phyloP scores from a whole-genome alignment of 2,113 vertebrate genomes.

The Reinhardtius hippoglossoides region DNA sequence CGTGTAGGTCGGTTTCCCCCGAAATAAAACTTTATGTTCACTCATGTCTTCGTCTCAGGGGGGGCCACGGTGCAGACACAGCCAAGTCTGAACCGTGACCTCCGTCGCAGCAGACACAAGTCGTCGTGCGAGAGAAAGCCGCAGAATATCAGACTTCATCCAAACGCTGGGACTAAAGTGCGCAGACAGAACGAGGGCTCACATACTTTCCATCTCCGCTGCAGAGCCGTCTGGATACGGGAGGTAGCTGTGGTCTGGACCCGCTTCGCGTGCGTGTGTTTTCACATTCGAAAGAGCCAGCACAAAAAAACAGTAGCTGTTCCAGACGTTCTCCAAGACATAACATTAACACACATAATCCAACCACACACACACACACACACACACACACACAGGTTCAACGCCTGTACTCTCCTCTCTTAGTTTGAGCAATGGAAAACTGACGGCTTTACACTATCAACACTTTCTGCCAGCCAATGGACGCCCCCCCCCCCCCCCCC shows the following conservation, averaged over 20 bases:
- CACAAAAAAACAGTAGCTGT: constrained; percentile 55
- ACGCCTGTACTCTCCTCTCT: neutral
- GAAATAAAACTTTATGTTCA: neutral
- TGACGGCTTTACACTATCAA: constrained; percentile 40
- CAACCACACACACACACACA: constrained; percentile 36
- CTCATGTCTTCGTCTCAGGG: no score
- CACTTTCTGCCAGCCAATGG: neutral
- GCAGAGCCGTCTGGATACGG: constrained; percentile 34
- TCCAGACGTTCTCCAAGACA: constrained; percentile 37
- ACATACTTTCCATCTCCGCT: constrained; percentile 57
- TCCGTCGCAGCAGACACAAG: neutral
- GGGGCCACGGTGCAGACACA: neutral
- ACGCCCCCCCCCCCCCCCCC: constrained; percentile 14
- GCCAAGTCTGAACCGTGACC: neutral
- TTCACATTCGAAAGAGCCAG: constrained; percentile 37
- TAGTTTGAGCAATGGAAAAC: constrained; percentile 48
- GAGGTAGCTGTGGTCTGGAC: constrained; percentile 51
- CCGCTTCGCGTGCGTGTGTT: constrained; percentile 32
- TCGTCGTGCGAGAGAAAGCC: no score
- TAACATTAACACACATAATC: constrained; percentile 41
- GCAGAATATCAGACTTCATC: neutral
- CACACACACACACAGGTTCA: constrained; percentile 33
- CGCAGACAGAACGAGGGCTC: constrained; percentile 8
- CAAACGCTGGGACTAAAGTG: constrained; percentile 2
- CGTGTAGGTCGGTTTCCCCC: neutral